A percentile compares a stretch with the other conserved stretches of the same genome.
Evolutionary conservation across 2,888 invertebrate species (phyloP).

Genomic region (Ommatoiulus sabulosus): DNA sequence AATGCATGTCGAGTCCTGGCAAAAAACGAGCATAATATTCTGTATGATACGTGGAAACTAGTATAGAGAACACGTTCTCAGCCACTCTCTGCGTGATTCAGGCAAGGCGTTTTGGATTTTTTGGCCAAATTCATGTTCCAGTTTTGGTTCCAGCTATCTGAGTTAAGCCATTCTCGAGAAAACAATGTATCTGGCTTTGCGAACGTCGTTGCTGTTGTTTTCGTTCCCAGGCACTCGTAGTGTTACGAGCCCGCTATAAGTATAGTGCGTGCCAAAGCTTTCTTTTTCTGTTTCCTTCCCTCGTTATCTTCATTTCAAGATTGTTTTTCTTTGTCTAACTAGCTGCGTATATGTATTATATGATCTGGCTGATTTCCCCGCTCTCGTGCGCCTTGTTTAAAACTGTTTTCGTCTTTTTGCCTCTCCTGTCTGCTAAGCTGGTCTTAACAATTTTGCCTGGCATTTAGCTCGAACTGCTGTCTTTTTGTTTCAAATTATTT

Average conservation of each 20-base stretch:
- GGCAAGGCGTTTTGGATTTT: not conserved
- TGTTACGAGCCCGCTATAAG: not conserved
- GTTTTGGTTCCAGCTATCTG: not conserved
- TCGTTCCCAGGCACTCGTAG: conserved; percentile 24
- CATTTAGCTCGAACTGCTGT: conserved; percentile 10
- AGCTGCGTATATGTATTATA: not conserved
- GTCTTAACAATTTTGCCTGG: conserved; percentile 24
- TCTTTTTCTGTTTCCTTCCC: conserved; percentile 12
- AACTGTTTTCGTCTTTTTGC: conserved; percentile 17
- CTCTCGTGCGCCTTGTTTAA: not conserved
- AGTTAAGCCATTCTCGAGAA: conserved; percentile 31
- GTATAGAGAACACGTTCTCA: too few species aligned
- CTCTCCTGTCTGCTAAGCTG: not conserved
- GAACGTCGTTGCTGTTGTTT: not conserved
- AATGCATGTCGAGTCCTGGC: too few species aligned
- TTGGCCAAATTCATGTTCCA: not conserved
- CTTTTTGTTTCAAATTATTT: conserved; percentile 39
- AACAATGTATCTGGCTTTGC: not conserved
- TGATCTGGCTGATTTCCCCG: conserved; percentile 23
- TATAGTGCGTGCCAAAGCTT: conserved; percentile 39
- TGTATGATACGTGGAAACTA: too few species aligned
- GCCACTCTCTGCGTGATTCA: too few species aligned
- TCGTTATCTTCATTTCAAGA: conserved; percentile 40
- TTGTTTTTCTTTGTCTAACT: conserved; percentile 43
- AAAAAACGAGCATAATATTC: too few species aligned